Base-by-base conservation (phyloP, 2,113 vertebrate genomes). In the Phaethon lepturus region DNA sequence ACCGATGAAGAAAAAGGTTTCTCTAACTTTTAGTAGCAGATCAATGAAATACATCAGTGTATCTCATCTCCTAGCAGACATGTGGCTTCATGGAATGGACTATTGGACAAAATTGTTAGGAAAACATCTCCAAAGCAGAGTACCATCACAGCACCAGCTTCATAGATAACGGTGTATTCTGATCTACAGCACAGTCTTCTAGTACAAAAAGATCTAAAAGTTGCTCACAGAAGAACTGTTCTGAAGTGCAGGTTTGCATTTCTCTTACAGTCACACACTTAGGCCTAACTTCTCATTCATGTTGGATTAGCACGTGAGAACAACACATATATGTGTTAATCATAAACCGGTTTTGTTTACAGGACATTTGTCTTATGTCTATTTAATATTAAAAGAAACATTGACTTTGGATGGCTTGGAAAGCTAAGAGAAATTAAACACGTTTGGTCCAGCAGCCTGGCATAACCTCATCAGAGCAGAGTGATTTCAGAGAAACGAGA, bases 41-140 rank as follows among this genome's bases (percentile, higher is more conserved):
- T 93, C 85, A 78, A n/a, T 59, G 69, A 85, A 85, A 90, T 73
- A 52, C 52, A 92, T 67, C 87, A 86, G 80, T 66, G 58, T 50
- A 31, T 60, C 52, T 75, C 64, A 69, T 47, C 73, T 58, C 73
- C 74, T 1, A 16, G 72, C 79, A 73, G 87, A 56, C 38, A 83
- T 84, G 35, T 66, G 79, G 86, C 72, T n/a, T 86, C 18, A 1
- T 13, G 26, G 72, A 94, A 89, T 0, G 2, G 55, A 55, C 18
- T 69, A 50, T 73, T 69, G 71, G 68, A 81, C 14, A 20, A 45
- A 91, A 89, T 2, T 62, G 53, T 55, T 75, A 93, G 25, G 58
- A 82, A 95, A 88, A 47, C 13, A 42, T 44, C 47, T 85, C 67
- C 71, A 67, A 75, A 90, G 52, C 64, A 60, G 19, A 64, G 69